Base-by-base conservation (phyloP, 2,113 vertebrate genomes). In the Apodemus sylvaticus region DNA sequence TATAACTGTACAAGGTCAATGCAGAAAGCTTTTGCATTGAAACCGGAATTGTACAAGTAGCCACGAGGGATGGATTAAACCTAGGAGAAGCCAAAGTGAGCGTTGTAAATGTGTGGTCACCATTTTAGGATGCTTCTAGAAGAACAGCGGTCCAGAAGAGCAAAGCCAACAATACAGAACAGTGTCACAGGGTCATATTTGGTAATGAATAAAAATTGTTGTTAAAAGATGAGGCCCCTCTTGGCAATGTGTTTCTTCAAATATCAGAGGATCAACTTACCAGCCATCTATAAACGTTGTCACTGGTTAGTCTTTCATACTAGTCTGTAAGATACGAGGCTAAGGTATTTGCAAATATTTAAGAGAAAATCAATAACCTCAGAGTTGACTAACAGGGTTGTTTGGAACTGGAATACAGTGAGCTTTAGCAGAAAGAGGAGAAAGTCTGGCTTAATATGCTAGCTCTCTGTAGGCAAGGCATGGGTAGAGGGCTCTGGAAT, bases 1-100 rank as follows among this genome's bases (percentile, higher is more conserved):
- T 96, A 96, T 97, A 97, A 97, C 96, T 91, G 88, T 87, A 45
- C 96, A 97, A 98, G 97, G 97, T 97, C 97, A 96, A 95, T 71
- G 92, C 55, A 95, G 94, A 96, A 94, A 97, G 95, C 93, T 95
- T 87, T 88, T 93, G 96, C 95, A 70, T 85, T 7, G 62, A 91
- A 93, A 94, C 94, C 66, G 93, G 95, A 97, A 95, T 85, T 7
- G 53, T 85, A 31, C 95, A 91, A 89, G 91, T 79, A 91, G 92
- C 62, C 96, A 94, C 95, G 16, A 91, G 97, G 97, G 91, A 87
- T 89, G 73, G 94, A 95, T 94, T 95, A 93, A 94, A 78, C 64
- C 55, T 53, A 7, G 73, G 78, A 86, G 95, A 88, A 90, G 78
- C 76, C 48, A 42, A 66, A 76, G 55, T 7, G 96, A 94, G 74